Conservation (phyloP, 2,113 vertebrate genomes). For the Vimba vimba region DNA sequence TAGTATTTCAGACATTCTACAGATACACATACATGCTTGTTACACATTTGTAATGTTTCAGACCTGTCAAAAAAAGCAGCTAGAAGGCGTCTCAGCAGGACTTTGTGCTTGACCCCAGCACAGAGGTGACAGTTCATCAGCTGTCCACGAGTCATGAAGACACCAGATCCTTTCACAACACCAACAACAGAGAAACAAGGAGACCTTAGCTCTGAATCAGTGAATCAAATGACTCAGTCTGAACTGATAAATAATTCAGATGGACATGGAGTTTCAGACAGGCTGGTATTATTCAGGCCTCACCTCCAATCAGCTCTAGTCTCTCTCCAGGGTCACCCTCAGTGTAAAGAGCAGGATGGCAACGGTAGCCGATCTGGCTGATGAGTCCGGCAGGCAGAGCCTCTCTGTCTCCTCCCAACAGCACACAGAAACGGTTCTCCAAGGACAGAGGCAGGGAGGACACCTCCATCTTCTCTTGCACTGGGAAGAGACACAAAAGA, state of each 20-base stretch:
- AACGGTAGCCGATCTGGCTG: conserved; percentile 96
- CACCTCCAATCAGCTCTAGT: conserved; percentile 96
- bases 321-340: conserved; percentile 97
- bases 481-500: conserved; percentile 56
- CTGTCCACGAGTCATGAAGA: conserved; percentile 95
- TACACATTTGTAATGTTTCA: conserved; percentile 32
- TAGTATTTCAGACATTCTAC: not conserved
- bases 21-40: not conserved
- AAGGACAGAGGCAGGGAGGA: conserved; percentile 78
- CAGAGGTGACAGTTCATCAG: conserved; percentile 99
- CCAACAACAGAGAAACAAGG: conserved; percentile 52
- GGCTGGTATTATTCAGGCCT: conserved; percentile 39
- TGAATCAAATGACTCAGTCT: conserved; percentile 35
- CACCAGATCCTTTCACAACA: conserved; percentile 82
- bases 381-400: conserved; percentile 94
- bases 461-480: conserved; percentile 89
- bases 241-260: conserved; percentile 41
- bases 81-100: conserved; percentile 89
- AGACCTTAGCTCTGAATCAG: conserved; percentile 43
- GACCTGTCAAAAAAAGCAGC: conserved; percentile 98
- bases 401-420: conserved; percentile 92
- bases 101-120: conserved; percentile 95
- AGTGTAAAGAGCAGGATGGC: conserved; percentile 95
- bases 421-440: conserved; percentile 92
- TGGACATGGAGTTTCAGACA: conserved; percentile 33